phyloP scores from a whole-genome alignment of 2,113 vertebrate genomes.

The Calidris pygmaea region DNA sequence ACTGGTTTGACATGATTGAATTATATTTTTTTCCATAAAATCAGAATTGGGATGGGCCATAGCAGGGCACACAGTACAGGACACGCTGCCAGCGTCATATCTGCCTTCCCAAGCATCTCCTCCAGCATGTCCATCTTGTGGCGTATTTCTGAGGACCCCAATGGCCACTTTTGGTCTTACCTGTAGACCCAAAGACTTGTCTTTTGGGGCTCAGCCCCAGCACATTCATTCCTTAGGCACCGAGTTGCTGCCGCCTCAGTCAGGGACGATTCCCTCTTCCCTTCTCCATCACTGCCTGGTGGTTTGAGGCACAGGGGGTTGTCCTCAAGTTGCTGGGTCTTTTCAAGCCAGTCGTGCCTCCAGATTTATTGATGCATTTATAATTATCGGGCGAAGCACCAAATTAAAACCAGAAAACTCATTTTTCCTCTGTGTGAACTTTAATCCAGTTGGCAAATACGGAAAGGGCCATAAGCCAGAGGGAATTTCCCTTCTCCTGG shows the following conservation, averaged over 20 bases:
- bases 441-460: background rate
- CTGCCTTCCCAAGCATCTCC: background rate
- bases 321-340: background rate
- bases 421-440: background rate
- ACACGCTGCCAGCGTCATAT: fast-evolving
- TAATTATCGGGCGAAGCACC: background rate
- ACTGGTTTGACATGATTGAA: background rate
- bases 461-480: background rate
- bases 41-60: fast-evolving
- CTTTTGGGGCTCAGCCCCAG: background rate
- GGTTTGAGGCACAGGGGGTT: background rate
- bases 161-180: background rate
- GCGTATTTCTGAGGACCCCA: background rate
- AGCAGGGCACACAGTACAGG: background rate
- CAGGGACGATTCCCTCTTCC: background rate
- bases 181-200: background rate
- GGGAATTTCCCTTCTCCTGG: background rate
- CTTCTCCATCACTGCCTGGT: background rate
- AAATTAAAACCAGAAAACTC: background rate
- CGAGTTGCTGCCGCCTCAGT: background rate
- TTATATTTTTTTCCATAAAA: background rate
- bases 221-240: background rate
- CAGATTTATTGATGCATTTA: background rate
- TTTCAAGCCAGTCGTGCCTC: background rate
- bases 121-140: background rate